Conservation (phyloP, 2,113 vertebrate genomes). For the Tupaia chinensis region DNA sequence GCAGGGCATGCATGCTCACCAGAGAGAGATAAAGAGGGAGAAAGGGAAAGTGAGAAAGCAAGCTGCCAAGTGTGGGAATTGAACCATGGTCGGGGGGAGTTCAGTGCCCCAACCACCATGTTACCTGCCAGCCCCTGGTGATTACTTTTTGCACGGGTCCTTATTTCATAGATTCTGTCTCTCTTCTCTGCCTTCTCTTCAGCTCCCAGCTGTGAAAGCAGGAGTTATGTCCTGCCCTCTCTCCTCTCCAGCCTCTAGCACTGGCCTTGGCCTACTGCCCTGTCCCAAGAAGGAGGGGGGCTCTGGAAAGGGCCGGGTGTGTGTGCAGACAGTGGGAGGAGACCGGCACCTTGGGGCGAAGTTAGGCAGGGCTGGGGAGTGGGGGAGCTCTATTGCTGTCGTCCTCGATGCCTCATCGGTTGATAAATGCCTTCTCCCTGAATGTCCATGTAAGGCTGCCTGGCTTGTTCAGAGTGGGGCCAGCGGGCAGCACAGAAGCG, state of each 20-base stretch:
- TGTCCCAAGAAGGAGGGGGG: background rate
- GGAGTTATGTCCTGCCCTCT: background rate
- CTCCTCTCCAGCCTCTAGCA: background rate
- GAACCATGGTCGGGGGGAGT: too few relatives aligned
- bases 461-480: conserved; percentile 7
- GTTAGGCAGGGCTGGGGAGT: background rate
- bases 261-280: background rate
- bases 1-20: too few relatives aligned
- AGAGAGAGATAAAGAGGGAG: too few relatives aligned
- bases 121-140: too few relatives aligned
- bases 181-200: background rate
- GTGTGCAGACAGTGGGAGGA: background rate
- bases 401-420: background rate
- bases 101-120: too few relatives aligned
- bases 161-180: background rate
- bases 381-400: background rate
- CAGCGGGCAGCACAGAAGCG: background rate
- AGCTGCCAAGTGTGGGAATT: too few relatives aligned
- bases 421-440: background rate
- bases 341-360: background rate
- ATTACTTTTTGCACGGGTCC: too few relatives aligned
- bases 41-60: too few relatives aligned
- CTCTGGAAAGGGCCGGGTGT: background rate
- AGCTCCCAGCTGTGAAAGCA: background rate
- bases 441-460: conserved; percentile 77